These are phyloP conservation scores for Cheilosia grossa DNA, from an alignment of 2,888 invertebrate species.

Conservation along the genomic window DNA sequence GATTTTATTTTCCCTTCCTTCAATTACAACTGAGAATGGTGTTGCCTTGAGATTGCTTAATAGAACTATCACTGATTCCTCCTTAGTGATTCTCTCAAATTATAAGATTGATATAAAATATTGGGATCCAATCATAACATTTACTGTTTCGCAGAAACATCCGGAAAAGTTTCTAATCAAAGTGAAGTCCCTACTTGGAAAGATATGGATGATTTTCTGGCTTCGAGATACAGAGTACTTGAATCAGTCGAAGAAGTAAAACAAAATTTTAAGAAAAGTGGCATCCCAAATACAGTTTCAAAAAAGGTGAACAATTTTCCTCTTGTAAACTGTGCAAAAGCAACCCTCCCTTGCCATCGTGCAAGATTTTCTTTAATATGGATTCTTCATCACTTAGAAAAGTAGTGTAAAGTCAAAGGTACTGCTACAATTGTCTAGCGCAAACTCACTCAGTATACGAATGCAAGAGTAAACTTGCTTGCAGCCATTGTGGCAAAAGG, in stretches of 20 bases:
- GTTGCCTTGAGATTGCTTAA: background rate
- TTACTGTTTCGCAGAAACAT: background rate
- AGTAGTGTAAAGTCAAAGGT: constrained; percentile 5
- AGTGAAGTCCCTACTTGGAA: background rate
- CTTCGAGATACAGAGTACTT: background rate
- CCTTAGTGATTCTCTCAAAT: background rate
- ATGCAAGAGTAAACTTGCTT: constrained; percentile 28
- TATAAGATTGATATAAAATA: background rate
- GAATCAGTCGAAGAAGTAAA: constrained; percentile 20
- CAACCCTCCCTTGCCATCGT: constrained; percentile 23
- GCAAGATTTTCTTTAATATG: constrained; percentile 17
- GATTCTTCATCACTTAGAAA: constrained; percentile 8
- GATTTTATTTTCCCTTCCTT: too few relatives aligned
- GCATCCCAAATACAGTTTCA: background rate
- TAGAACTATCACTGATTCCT: background rate
- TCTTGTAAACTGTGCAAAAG: constrained; percentile 23
- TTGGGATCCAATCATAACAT: background rate
- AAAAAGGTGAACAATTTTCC: constrained; percentile 9
- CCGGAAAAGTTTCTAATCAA: background rate
- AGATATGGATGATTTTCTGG: constrained; percentile 1
- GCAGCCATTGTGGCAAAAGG: constrained; percentile 28
- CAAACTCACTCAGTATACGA: constrained; percentile 20
- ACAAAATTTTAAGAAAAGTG: constrained; percentile 1
- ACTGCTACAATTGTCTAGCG: constrained; percentile 37
- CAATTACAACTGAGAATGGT: background rate